Conservation (phyloP, 2,113 vertebrate genomes). For the Oncorhynchus tshawytscha region DNA sequence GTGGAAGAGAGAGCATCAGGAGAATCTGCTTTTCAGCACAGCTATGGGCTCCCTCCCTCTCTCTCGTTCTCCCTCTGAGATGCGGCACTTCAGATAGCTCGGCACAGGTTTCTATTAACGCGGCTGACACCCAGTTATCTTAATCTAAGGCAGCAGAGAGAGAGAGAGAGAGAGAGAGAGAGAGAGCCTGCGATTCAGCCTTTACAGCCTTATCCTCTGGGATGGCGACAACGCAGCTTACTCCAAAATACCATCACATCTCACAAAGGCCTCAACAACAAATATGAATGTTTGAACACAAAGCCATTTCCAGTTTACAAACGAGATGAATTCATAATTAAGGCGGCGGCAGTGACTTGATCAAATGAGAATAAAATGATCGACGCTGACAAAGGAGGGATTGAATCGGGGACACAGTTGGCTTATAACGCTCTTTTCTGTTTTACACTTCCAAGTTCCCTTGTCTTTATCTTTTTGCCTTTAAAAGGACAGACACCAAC, state of each 20-base stretch:
- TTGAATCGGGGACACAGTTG: slow-evolving; percentile 33
- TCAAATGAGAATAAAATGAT: slow-evolving; percentile 21
- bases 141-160: slow-evolving; percentile 65
- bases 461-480: slow-evolving; percentile 41
- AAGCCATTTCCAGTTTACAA: slow-evolving; percentile 54
- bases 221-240: slow-evolving; percentile 61
- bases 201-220: slow-evolving; percentile 57
- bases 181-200: slow-evolving; percentile 37
- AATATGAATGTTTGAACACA: slow-evolving; percentile 56
- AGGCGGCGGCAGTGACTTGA: slow-evolving; percentile 39
- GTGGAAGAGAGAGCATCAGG: slow-evolving; percentile 78
- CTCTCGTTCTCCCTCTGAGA: slow-evolving; percentile 21
- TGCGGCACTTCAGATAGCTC: slow-evolving; percentile 68
- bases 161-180: too few relatives aligned
- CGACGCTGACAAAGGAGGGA: background rate
- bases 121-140: slow-evolving; percentile 76
- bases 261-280: slow-evolving; percentile 46
- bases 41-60: slow-evolving; percentile 41
- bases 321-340: slow-evolving; percentile 62
- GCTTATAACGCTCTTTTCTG: slow-evolving; percentile 20
- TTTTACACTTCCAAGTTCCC: slow-evolving; percentile 17
- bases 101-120: slow-evolving; percentile 81
- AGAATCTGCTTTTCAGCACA: slow-evolving; percentile 76
- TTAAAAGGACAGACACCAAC: slow-evolving; percentile 58
- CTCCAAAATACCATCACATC: slow-evolving; percentile 55